A percentile compares a stretch with the other conserved stretches of the same genome.
Evolutionary conservation across 2,797 vertebrate species (phyloP).

Genomic region (Pempheris klunzingeri): DNA sequence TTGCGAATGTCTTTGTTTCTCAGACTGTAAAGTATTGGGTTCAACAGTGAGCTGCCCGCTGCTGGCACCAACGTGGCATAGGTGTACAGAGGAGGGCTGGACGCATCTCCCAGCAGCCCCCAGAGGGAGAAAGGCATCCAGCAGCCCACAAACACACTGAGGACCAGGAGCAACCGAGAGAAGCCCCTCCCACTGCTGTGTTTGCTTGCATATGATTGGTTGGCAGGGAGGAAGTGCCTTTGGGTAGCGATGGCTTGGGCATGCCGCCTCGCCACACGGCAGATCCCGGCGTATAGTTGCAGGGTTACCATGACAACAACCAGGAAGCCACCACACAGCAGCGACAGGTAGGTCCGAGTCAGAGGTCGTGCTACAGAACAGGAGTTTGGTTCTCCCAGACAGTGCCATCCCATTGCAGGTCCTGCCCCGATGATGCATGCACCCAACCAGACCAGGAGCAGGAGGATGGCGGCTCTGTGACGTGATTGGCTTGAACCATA

Average conservation of each 20-base stretch:
- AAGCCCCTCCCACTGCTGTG: conserved; percentile 89
- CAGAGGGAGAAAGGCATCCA: conserved; percentile 96
- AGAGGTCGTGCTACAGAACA: conserved; percentile 92
- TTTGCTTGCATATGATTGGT: conserved; percentile 84
- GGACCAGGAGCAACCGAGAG: conserved; percentile 89
- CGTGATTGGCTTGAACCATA: conserved; percentile 91
- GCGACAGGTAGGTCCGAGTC: conserved; percentile 89
- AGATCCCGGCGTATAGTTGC: conserved; percentile 94
- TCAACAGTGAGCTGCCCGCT: conserved; percentile 93
- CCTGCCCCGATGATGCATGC: conserved; percentile 89
- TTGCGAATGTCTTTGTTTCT: conserved; percentile 95
- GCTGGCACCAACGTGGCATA: conserved; percentile 92
- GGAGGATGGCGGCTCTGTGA: conserved; percentile 88
- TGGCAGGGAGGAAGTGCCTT: conserved; percentile 90
- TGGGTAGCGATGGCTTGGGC: conserved; percentile 96
- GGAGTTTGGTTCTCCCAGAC: conserved; percentile 81
- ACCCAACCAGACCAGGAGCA: conserved; percentile 90
- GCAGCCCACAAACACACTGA: conserved; percentile 93
- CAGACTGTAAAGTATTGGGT: conserved; percentile 95
- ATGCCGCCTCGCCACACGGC: conserved; percentile 90
- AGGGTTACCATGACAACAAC: conserved; percentile 89
- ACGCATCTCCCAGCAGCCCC: conserved; percentile 90
- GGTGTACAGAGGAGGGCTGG: conserved; percentile 89
- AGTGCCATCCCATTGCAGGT: conserved; percentile 94
- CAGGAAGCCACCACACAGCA: conserved; percentile 91